A percentile compares a stretch with the other conserved stretches of the same genome.
phyloP scores from a whole-genome alignment of 1,140 invertebrate species.

The Helicoverpa armigera region DNA sequence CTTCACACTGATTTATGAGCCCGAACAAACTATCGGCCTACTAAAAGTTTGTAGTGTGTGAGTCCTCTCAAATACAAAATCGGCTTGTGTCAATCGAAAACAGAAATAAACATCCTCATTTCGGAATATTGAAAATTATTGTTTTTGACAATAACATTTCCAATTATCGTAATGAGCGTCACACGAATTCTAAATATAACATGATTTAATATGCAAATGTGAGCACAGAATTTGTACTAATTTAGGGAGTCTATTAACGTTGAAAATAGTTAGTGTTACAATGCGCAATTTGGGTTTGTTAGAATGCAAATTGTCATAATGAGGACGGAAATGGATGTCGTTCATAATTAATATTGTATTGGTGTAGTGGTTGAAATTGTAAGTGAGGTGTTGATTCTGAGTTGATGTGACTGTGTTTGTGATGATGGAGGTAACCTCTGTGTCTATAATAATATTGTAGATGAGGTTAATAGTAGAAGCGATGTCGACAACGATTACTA shows the following conservation, averaged over 20 bases:
- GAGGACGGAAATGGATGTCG: slow-evolving; percentile 55
- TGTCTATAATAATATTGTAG: too few relatives aligned
- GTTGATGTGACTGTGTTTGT: not conserved
- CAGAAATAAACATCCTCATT: not conserved
- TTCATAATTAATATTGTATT: slow-evolving; percentile 53
- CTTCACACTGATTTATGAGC: too few relatives aligned
- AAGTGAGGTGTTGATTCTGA: not conserved
- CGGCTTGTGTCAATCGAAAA: not conserved
- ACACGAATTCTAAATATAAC: slow-evolving; percentile 33
- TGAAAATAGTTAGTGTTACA: slow-evolving; percentile 40
- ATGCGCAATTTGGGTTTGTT: slow-evolving; percentile 50
- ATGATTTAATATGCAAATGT: slow-evolving; percentile 36
- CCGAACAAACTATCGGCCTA: too few relatives aligned
- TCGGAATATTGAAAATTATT: slow-evolving; percentile 9
- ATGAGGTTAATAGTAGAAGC: too few relatives aligned
- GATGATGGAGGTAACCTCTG: too few relatives aligned
- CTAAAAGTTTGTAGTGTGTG: too few relatives aligned
- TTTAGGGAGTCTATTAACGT: slow-evolving; percentile 31
- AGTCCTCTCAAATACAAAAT: too few relatives aligned
- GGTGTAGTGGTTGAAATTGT: not conserved
- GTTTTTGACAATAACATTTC: slow-evolving; percentile 7
- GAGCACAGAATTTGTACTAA: slow-evolving; percentile 30
- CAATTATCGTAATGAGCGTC: slow-evolving; percentile 20
- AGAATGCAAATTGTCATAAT: slow-evolving; percentile 62
- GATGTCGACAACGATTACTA: too few relatives aligned